phyloP scores from a whole-genome alignment of 1,140 invertebrate species.

The Lordiphosa stackelbergi region DNA sequence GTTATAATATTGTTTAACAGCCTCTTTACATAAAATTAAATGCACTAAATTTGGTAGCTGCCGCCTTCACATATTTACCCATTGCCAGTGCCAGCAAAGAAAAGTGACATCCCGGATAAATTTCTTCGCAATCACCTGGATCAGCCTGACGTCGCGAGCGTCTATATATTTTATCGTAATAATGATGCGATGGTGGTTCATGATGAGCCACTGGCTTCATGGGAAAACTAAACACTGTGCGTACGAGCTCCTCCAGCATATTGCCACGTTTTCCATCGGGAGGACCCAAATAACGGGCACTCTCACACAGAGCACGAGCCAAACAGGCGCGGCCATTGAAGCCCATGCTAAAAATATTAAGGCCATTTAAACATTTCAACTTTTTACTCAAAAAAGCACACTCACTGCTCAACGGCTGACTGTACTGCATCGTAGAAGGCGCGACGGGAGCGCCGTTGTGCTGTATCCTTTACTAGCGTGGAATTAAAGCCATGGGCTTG shows the following conservation, averaged over 20 bases:
- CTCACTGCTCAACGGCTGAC: slow-evolving; percentile 82
- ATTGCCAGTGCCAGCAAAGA: slow-evolving; percentile 85
- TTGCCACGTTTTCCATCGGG: slow-evolving; percentile 77
- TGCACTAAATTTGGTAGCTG: slow-evolving; percentile 47
- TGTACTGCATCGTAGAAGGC: slow-evolving; percentile 85
- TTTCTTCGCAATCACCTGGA: slow-evolving; percentile 78
- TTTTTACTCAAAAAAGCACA: no score
- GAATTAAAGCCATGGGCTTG: slow-evolving; percentile 75
- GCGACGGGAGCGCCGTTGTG: slow-evolving; percentile 81
- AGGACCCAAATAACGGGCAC: slow-evolving; percentile 80
- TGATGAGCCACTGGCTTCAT: slow-evolving; percentile 24
- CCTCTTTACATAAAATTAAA: slow-evolving; percentile 42
- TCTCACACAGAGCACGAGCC: slow-evolving; percentile 84
- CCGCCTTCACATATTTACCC: slow-evolving; percentile 80
- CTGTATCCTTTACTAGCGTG: slow-evolving; percentile 72
- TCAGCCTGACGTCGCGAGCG: slow-evolving; percentile 37
- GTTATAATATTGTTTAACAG: no score
- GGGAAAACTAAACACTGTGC: slow-evolving; percentile 78
- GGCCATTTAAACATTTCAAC: slow-evolving; percentile 80
- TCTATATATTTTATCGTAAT: slow-evolving; percentile 62
- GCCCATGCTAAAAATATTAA: slow-evolving; percentile 80
- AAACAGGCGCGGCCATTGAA: slow-evolving; percentile 83
- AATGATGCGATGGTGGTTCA: slow-evolving; percentile 52
- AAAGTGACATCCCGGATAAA: slow-evolving; percentile 82
- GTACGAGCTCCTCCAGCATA: slow-evolving; percentile 85